Evolutionary conservation across 2,113 vertebrate genomes (phyloP).

Genomic region (Oryzias celebensis): DNA sequence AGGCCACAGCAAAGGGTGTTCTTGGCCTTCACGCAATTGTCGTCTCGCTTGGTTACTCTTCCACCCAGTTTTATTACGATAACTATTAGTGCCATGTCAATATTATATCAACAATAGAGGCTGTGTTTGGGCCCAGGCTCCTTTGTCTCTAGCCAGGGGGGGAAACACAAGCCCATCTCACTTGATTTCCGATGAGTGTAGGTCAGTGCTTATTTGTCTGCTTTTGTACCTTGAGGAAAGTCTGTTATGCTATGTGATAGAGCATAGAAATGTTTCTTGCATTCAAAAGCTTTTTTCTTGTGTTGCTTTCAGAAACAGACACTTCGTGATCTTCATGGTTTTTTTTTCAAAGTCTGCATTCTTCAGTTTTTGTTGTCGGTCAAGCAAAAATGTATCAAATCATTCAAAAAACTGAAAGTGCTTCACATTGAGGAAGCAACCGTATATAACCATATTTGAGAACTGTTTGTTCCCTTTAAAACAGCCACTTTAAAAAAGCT

Average conservation of each 20-base stretch:
- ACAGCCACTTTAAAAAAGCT: background rate
- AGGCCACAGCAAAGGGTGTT: constrained; percentile 19
- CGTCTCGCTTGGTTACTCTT: constrained; percentile 56
- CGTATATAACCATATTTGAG: background rate
- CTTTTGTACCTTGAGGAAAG: constrained; percentile 32
- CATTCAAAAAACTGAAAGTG: background rate
- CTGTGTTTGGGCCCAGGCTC: constrained; percentile 17
- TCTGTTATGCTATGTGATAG: background rate
- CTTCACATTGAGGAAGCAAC: background rate
- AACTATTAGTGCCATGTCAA: constrained; percentile 71
- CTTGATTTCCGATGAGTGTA: constrained; percentile 35
- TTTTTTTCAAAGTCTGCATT: too few species aligned
- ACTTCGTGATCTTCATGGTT: too few species aligned
- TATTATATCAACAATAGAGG: constrained; percentile 66
- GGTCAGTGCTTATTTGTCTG: constrained; percentile 37
- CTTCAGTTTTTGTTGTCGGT: too few species aligned
- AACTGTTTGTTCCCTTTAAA: constrained; percentile 9
- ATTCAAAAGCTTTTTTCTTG: too few species aligned
- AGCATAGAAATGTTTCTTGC: too few species aligned
- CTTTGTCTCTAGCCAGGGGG: constrained; percentile 41
- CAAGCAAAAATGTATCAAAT: too few species aligned
- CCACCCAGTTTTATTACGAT: constrained; percentile 16
- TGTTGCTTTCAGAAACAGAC: too few species aligned
- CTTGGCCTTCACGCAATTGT: constrained; percentile 55
- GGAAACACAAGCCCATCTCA: constrained; percentile 19